Evolutionary conservation across 2,113 vertebrate species (phyloP).

Genomic region (Rhinolophus ferrumequinum): DNA sequence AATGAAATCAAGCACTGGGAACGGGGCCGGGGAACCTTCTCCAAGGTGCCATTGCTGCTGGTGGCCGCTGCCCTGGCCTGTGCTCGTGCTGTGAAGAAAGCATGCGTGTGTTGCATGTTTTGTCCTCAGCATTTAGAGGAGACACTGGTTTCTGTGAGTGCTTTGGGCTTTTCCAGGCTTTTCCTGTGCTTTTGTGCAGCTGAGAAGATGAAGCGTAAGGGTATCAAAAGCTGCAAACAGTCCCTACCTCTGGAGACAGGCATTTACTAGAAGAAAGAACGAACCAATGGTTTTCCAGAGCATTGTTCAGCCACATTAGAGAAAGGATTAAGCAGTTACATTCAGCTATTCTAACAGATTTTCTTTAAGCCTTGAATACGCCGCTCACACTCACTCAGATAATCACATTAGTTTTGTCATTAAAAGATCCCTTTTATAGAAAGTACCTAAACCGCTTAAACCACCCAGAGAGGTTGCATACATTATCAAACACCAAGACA

Average conservation of each 20-base stretch:
- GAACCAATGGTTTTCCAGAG: slow-evolving; percentile 91
- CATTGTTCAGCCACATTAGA: slow-evolving; percentile 97
- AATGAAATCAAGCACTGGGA: neutral
- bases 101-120: neutral
- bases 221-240: slow-evolving; percentile 92
- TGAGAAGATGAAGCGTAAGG: slow-evolving; percentile 90
- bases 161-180: slow-evolving; percentile 69
- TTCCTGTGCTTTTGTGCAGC: slow-evolving; percentile 88
- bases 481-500: slow-evolving; percentile 90
- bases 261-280: slow-evolving; percentile 92
- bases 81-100: neutral
- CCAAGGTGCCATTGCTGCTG: neutral
- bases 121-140: slow-evolving; percentile 32
- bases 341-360: slow-evolving; percentile 99
- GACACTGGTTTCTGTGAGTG: slow-evolving; percentile 77
- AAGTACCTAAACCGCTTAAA: slow-evolving; percentile 97
- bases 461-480: slow-evolving; percentile 98
- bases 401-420: slow-evolving; percentile 99
- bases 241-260: slow-evolving; percentile 91
- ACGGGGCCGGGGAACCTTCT: neutral
- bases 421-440: slow-evolving; percentile 96
- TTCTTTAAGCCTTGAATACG: slow-evolving; percentile 96
- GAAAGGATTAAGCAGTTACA: slow-evolving; percentile 98
- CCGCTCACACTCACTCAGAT: slow-evolving; percentile 97
- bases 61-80: neutral